Percentiles rank a stretch among this genome's conserved stretches.
phyloP scores from a whole-genome alignment of 2,888 invertebrate genomes.

The Synergus laeviventris region DNA sequence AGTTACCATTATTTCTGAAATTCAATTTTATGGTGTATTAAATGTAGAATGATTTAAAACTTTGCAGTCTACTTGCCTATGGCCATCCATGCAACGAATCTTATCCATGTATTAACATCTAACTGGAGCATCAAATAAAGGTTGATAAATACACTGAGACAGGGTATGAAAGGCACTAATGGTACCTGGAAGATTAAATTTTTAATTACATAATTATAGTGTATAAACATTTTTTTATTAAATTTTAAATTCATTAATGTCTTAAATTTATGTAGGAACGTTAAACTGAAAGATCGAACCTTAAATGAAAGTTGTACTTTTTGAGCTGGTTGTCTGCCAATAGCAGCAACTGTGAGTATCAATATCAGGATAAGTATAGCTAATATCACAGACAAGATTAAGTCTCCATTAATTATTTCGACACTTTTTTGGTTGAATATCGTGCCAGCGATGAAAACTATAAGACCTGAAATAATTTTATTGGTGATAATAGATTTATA shows the following conservation, averaged over 20 bases:
- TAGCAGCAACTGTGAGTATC: conserved; percentile 79
- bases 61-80: conserved; percentile 79
- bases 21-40: background rate
- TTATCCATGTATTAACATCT: conserved; percentile 90
- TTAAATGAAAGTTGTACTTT: conserved; percentile 82
- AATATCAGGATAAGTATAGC: conserved; percentile 70
- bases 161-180: conserved; percentile 89
- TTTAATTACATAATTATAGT: background rate
- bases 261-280: conserved; percentile 3
- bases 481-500: conserved; percentile 54
- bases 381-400: conserved; percentile 69
- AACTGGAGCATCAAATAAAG: conserved; percentile 94
- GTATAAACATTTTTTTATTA: background rate
- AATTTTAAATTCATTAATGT: conserved; percentile 25
- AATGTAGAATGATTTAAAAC: conserved; percentile 10
- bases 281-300: conserved; percentile 74
- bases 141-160: conserved; percentile 90
- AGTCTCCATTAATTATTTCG: conserved; percentile 59
- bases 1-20: background rate
- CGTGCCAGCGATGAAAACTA: conserved; percentile 78
- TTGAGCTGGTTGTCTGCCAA: conserved; percentile 84
- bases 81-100: conserved; percentile 90
- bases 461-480: conserved; percentile 76
- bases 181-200: conserved; percentile 82
- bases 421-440: conserved; percentile 73